Evolutionary conservation across 2,113 vertebrate species (phyloP), one percentile per base, ranked within the genome.

Genomic region (Lichenostomus cassidix): DNA sequence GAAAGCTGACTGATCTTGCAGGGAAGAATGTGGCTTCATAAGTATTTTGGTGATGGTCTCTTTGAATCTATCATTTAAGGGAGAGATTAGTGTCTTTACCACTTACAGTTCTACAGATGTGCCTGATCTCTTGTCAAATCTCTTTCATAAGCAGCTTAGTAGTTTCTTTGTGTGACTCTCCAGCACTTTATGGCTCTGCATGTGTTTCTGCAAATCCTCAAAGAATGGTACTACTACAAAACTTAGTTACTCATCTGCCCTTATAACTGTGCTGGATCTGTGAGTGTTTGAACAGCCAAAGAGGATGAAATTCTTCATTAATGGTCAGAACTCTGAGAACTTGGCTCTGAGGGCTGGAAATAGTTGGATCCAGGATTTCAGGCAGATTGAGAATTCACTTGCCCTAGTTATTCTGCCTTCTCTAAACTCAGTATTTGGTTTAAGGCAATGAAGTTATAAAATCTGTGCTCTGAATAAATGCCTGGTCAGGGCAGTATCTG

Each of bases 371-470:
- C 42, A 63, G 71, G 16, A 42, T 87, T 62, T 78, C 46, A 41
- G 80, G 27, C 33, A 83, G 42, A 41, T 90, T 68, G 18, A 60
- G 81, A 59, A 69, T 87, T 80, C 20, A 23, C 41, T 68, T 95
- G 22, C 20, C 9, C 10, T 12, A 39, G 25, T 76, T 87, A 37
- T 16, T 93, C 20, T 78, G 5, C 27, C 37, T 78, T 75, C 19
- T 60, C 11, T 59, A 71, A 79, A 46, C 2, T 37, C 7, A n/a
- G 0, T 50, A 37, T 21, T 0, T 0, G 29, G 35, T 68, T 63
- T 87, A 59, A 62, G 22, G 18, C 15, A 41, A n/a, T 42, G 39
- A 71, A 46, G 17, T 18, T 80, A 41, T 47, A 83, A 73, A 60
- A 68, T 81, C 7, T 46, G 0, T 71, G 9, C 56, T 79, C 24